These are phyloP conservation scores for Hetaerina titia DNA, from an alignment of 2,888 invertebrate genomes.

Conservation along the genomic window DNA sequence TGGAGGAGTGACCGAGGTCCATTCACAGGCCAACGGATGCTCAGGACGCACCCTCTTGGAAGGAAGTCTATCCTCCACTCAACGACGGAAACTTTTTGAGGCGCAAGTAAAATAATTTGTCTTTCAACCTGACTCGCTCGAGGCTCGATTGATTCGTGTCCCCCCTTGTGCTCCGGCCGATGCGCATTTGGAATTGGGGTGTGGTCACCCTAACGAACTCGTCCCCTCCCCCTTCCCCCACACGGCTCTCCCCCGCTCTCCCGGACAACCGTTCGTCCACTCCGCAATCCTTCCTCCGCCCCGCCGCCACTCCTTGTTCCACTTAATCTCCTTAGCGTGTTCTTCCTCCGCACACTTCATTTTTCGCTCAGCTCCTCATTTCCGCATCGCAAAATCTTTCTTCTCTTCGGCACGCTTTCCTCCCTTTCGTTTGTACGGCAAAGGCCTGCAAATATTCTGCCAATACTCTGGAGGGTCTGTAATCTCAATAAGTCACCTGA, in stretches of 20 bases:
- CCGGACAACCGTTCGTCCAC: background rate
- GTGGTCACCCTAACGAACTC: conserved; percentile 41
- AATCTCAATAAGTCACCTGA: background rate
- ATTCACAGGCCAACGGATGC: background rate
- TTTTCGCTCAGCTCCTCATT: background rate
- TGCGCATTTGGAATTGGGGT: background rate
- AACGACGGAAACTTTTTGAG: background rate
- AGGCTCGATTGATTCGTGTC: background rate
- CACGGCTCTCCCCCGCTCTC: background rate
- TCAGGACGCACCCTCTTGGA: background rate
- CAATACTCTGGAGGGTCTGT: background rate
- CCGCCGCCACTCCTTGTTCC: background rate
- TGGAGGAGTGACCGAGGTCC: background rate
- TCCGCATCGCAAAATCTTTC: background rate
- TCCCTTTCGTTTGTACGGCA: background rate
- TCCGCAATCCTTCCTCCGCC: background rate
- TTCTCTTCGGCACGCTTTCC: background rate
- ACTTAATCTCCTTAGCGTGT: background rate
- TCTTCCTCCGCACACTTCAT: background rate
- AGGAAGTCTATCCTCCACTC: background rate
- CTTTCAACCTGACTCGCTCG: background rate
- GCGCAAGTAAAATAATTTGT: conserved; percentile 32
- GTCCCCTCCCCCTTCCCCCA: background rate
- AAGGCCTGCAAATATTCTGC: background rate
- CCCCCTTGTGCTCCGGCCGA: background rate